phyloP scores from a whole-genome alignment of 1,140 invertebrate species.

The Riptortus pedestris region DNA sequence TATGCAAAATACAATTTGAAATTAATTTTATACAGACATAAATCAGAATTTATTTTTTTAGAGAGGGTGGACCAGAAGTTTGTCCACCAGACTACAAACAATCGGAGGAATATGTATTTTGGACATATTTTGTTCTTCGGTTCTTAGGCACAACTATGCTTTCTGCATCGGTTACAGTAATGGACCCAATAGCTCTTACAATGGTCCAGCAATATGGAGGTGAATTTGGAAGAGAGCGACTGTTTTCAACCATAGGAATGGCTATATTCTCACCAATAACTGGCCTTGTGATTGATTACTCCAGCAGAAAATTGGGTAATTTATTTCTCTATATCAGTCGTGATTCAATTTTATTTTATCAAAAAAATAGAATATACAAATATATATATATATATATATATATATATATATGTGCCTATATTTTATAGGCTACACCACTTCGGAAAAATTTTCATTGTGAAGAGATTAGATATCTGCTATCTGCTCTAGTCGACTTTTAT shows the following conservation, averaged over 20 bases:
- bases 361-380: too few species aligned
- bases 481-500: too few species aligned
- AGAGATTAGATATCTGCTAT: too few species aligned
- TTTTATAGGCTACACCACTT: too few species aligned
- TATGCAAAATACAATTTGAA: too few species aligned
- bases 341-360: not conserved
- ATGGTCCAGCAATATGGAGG: constrained; percentile 69
- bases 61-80: constrained; percentile 53
- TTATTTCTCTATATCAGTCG: not conserved
- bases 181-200: constrained; percentile 70
- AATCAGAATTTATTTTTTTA: too few species aligned
- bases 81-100: constrained; percentile 63
- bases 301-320: constrained; percentile 42
- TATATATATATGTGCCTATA: too few species aligned
- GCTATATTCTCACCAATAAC: constrained; percentile 70
- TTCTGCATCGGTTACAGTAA: constrained; percentile 62
- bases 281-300: constrained; percentile 61
- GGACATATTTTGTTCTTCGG: constrained; percentile 63
- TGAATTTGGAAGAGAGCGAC: constrained; percentile 64
- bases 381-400: too few species aligned
- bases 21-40: too few species aligned
- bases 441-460: too few species aligned
- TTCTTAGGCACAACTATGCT: constrained; percentile 64
- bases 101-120: constrained; percentile 61
- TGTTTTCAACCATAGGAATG: constrained; percentile 68